Evolutionary conservation across 2,888 invertebrate genomes (phyloP).

Genomic region (Dicycla oo): DNA sequence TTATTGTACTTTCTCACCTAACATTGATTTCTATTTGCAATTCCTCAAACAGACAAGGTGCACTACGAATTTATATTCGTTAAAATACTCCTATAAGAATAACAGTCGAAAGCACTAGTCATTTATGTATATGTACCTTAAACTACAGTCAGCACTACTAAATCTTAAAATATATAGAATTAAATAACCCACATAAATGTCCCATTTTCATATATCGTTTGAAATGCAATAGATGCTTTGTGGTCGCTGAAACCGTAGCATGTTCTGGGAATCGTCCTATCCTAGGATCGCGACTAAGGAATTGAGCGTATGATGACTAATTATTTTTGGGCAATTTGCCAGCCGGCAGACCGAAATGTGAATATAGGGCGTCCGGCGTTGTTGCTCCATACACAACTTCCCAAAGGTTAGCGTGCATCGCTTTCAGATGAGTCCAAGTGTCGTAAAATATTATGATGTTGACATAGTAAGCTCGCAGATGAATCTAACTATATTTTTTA

Average conservation of each 20-base stretch:
- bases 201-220: conserved; percentile 49
- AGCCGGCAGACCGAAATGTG: conserved; percentile 74
- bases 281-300: conserved; percentile 75
- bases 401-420: conserved; percentile 75
- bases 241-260: conserved; percentile 65
- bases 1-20: not conserved
- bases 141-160: conserved; percentile 3
- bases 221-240: conserved; percentile 55
- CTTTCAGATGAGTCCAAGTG: conserved; percentile 60
- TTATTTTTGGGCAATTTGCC: conserved; percentile 86
- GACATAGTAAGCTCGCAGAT: conserved; percentile 49
- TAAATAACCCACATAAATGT: conserved; percentile 43
- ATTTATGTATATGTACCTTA: conserved; percentile 9
- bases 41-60: not conserved
- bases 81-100: not conserved
- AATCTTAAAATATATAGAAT: conserved; percentile 34
- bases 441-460: conserved; percentile 65
- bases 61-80: not conserved
- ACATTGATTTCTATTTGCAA: not conserved
- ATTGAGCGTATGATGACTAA: conserved; percentile 82
- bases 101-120: not conserved
- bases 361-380: conserved; percentile 71
- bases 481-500: conserved; percentile 50
- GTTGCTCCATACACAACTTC: conserved; percentile 70
- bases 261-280: conserved; percentile 76